Conservation (phyloP, 2,888 invertebrate species). For the Idaea biselata region DNA sequence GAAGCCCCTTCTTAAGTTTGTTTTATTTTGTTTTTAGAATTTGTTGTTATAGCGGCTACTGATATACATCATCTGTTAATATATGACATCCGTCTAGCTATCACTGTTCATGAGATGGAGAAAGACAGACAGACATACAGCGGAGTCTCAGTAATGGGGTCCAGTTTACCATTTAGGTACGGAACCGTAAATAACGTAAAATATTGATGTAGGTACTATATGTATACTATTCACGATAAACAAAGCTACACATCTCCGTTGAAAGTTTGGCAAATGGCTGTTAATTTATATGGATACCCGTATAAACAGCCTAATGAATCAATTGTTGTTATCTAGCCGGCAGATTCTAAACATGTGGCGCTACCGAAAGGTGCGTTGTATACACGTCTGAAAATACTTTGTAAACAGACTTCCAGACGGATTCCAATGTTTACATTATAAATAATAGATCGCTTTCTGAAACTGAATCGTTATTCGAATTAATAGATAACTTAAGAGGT, state of each 20-base stretch:
- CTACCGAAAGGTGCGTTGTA: slow-evolving; percentile 52
- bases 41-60: no score
- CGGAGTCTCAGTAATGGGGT: no score
- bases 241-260: neutral
- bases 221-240: neutral
- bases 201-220: no score
- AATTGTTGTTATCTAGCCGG: slow-evolving; percentile 36
- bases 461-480: slow-evolving; percentile 26
- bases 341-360: slow-evolving; percentile 62
- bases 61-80: no score
- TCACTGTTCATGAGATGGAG: no score
- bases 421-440: slow-evolving; percentile 56
- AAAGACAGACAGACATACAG: no score
- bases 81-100: no score
- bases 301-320: slow-evolving; percentile 24
- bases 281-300: neutral
- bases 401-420: slow-evolving; percentile 64
- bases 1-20: no score
- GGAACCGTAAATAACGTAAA: no score
- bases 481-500: no score
- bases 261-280: neutral
- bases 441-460: slow-evolving; percentile 39
- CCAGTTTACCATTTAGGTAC: no score
- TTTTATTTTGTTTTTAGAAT: no score
- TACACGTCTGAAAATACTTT: slow-evolving; percentile 49